phyloP scores from a whole-genome alignment of 2,888 invertebrate genomes.

The Dryobota labecula region DNA sequence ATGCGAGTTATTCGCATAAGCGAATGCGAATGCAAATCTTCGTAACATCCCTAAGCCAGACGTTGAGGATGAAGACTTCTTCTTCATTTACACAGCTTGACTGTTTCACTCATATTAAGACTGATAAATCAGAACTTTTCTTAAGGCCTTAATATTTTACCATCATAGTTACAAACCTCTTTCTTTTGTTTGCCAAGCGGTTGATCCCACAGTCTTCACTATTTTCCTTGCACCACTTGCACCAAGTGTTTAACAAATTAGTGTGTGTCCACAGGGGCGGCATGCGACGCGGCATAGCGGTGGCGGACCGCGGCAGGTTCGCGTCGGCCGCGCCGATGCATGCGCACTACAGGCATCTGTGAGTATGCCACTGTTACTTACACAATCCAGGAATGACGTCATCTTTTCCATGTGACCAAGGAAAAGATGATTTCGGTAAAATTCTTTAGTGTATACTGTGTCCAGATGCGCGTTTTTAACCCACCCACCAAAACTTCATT shows the following conservation, averaged over 20 bases:
- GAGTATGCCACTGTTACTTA: slow-evolving; percentile 67
- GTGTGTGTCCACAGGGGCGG: slow-evolving; percentile 71
- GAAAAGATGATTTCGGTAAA: too few relatives aligned
- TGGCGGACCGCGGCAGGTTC: slow-evolving; percentile 84
- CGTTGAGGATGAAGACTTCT: too few relatives aligned
- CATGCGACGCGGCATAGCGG: slow-evolving; percentile 76
- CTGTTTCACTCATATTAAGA: neutral
- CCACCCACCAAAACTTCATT: too few relatives aligned
- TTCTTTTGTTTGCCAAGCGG: neutral
- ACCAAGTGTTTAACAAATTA: too few relatives aligned
- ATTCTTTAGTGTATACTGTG: too few relatives aligned
- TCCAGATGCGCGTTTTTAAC: too few relatives aligned
- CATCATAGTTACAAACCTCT: too few relatives aligned
- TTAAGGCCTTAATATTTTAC: neutral
- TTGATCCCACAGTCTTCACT: neutral
- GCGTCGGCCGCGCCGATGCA: slow-evolving; percentile 81
- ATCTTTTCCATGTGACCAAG: neutral
- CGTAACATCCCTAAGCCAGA: too few relatives aligned
- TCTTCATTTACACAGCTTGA: too few relatives aligned
- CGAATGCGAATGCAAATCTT: neutral
- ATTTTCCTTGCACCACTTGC: neutral
- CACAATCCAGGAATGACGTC: neutral
- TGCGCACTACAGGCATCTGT: slow-evolving; percentile 84
- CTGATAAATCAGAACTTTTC: neutral
- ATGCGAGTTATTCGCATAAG: neutral